A percentile compares a stretch with the other conserved stretches of the same genome.
phyloP scores from a whole-genome alignment of 1,140 invertebrate genomes.

The Dinothrombium tinctorium region DNA sequence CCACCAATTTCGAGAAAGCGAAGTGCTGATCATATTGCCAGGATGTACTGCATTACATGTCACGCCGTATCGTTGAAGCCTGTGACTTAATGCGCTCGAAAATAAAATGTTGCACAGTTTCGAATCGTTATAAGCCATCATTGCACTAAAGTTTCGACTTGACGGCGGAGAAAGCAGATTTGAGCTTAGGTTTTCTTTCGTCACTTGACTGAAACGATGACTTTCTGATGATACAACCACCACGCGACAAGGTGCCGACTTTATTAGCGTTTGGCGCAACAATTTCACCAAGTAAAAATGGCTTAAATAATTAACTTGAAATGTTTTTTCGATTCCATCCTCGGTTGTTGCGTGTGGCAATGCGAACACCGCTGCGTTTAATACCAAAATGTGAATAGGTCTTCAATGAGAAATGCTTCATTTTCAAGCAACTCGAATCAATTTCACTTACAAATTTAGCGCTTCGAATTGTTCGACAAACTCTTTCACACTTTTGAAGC shows the following conservation, averaged over 20 bases:
- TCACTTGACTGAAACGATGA: slow-evolving; percentile 45
- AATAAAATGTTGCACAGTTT: slow-evolving; percentile 75
- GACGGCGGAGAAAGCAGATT: slow-evolving; percentile 29
- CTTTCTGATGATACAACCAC: slow-evolving; percentile 73
- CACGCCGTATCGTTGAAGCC: slow-evolving; percentile 42
- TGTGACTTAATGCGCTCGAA: slow-evolving; percentile 43
- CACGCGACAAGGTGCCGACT: slow-evolving; percentile 47
- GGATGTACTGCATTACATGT: slow-evolving; percentile 62
- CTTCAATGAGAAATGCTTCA: slow-evolving; percentile 26
- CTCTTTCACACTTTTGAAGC: slow-evolving; percentile 40
- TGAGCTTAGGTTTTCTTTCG: slow-evolving; percentile 29
- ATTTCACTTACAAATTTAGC: slow-evolving; percentile 31
- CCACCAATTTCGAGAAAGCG: slow-evolving; percentile 57
- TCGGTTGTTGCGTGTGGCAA: slow-evolving; percentile 45
- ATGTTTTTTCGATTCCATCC: slow-evolving; percentile 61
- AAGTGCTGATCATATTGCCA: slow-evolving; percentile 62
- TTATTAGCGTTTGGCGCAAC: slow-evolving; percentile 36
- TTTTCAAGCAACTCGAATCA: not conserved
- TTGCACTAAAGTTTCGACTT: slow-evolving; percentile 37
- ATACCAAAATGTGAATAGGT: slow-evolving; percentile 53
- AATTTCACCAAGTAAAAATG: slow-evolving; percentile 64
- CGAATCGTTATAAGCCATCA: slow-evolving; percentile 66
- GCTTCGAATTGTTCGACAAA: slow-evolving; percentile 39
- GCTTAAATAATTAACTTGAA: slow-evolving; percentile 48
- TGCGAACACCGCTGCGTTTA: slow-evolving; percentile 77